A percentile compares a stretch with the other conserved stretches of the same genome.
Conservation (phyloP, 2,888 invertebrate species). For the Adelphocoris suturalis region DNA sequence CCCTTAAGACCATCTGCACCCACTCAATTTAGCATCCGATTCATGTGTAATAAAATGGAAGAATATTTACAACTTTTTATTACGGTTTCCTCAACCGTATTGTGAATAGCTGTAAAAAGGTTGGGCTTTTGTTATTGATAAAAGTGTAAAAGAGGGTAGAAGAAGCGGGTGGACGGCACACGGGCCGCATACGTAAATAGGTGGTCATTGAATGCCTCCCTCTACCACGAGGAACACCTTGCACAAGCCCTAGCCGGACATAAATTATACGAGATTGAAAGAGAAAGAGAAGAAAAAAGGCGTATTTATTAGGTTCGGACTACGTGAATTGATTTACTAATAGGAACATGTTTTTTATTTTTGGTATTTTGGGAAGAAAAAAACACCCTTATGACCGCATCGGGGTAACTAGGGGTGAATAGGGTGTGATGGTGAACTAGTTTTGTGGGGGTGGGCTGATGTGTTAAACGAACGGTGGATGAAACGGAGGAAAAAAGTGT, state of each 20-base stretch:
- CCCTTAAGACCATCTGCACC: not conserved
- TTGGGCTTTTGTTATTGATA: constrained; percentile 75
- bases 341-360: constrained; percentile 35
- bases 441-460: not conserved
- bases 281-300: constrained; percentile 29
- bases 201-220: constrained; percentile 75
- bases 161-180: constrained; percentile 75
- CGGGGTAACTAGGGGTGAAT: constrained; percentile 24
- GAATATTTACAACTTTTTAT: not conserved
- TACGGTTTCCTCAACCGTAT: not conserved
- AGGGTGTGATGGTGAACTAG: constrained; percentile 38
- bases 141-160: constrained; percentile 74
- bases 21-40: not conserved
- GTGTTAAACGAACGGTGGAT: constrained; percentile 33
- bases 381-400: constrained; percentile 51
- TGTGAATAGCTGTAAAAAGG: constrained; percentile 41
- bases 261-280: constrained; percentile 70
- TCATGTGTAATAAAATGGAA: not conserved
- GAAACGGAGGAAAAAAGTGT: not conserved
- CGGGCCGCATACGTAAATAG: constrained; percentile 75
- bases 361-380: constrained; percentile 25
- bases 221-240: constrained; percentile 67
- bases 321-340: constrained; percentile 65
- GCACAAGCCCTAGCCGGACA: constrained; percentile 42
- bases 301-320: constrained; percentile 24